Conservation (phyloP, 2,113 vertebrate genomes). For the Peromyscus maniculatus region DNA sequence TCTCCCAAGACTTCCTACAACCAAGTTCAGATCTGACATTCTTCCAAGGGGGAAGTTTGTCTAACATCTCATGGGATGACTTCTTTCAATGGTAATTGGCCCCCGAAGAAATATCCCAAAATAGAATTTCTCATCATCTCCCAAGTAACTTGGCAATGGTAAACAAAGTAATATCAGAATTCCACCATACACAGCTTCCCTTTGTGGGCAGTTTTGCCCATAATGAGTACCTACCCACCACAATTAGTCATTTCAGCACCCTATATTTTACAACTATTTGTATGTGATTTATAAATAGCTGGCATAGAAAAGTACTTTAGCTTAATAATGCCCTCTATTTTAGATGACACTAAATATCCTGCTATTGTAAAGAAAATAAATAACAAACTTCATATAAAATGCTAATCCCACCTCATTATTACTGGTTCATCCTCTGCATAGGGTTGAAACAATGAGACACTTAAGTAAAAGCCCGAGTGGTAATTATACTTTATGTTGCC, state of each 20-base stretch:
- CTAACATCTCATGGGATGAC: neutral
- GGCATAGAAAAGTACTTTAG: conserved; percentile 70
- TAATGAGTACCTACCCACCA: conserved; percentile 68
- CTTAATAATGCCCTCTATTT: conserved; percentile 78
- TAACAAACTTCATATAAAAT: conserved; percentile 77
- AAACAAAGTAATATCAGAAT: conserved; percentile 59
- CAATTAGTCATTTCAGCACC: conserved; percentile 77
- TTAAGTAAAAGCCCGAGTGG: conserved; percentile 41
- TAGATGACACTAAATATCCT: conserved; percentile 75
- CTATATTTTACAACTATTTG: conserved; percentile 80
- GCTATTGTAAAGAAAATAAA: conserved; percentile 77
- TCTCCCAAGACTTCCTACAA: neutral
- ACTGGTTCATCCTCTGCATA: conserved; percentile 69
- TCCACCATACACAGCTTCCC: conserved; percentile 31
- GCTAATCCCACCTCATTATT: conserved; percentile 71
- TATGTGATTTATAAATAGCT: conserved; percentile 80
- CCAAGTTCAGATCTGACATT: neutral
- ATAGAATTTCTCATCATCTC: conserved; percentile 38
- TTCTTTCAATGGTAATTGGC: conserved; percentile 12
- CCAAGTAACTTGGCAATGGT: conserved; percentile 37
- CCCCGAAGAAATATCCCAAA: conserved; percentile 37
- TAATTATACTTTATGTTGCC: conserved; percentile 78
- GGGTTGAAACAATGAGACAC: conserved; percentile 56
- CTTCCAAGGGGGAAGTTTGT: neutral
- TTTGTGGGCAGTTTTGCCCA: conserved; percentile 71